Evolutionary conservation across 2,888 invertebrate genomes (phyloP), one percentile per base, ranked within the genome.

Genomic region (Oeneis ivallda): DNA sequence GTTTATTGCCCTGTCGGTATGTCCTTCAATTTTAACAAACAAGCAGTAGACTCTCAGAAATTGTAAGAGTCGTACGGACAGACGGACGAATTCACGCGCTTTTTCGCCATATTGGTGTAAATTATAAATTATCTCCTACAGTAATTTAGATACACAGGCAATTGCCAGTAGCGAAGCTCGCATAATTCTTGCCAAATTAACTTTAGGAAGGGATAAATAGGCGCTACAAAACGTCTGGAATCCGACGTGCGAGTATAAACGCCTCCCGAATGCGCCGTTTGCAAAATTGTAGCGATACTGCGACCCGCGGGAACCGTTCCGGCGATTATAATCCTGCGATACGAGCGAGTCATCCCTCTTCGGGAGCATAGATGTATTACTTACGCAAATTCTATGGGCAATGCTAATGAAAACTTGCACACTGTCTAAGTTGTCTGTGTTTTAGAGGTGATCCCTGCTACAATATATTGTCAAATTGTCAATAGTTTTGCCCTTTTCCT

Each of bases 281-380:
- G 49, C 26, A 50, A 50, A 50, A 50, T 13, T 50, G 49, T 50
- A 50, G 49, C 49, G 26, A 50, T 50, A 50, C 9, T 19, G 47
- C 17, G 15, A 0, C 47, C 47, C 47, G 47, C 47, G 47, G 47
- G 47, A 17, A 8, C 8, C 45, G 45, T 45, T 45, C 15, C 45
- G 15, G 9, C 17, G 47, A 47, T 47, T 47, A 47, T 47, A 47
- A 47, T 47, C 37, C 37, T 37, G 26, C 26, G 26, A 26, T 8
- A 50, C 49, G 49, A 50, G 11, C 26, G 4, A 26, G 26, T 13
- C 5, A 26, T 4, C 6, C 11, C 26, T 49, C 26, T 50, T 17
- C 4, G 15, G 11, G n/a, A 11, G 8, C 17, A 7, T 1, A 17
- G 1, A 6, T 45, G 8, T 17, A 15, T 45, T 45, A 45, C 15